Evolutionary conservation across 2,797 vertebrate genomes (phyloP).

Genomic region (Mormyrops boulengeri): DNA sequence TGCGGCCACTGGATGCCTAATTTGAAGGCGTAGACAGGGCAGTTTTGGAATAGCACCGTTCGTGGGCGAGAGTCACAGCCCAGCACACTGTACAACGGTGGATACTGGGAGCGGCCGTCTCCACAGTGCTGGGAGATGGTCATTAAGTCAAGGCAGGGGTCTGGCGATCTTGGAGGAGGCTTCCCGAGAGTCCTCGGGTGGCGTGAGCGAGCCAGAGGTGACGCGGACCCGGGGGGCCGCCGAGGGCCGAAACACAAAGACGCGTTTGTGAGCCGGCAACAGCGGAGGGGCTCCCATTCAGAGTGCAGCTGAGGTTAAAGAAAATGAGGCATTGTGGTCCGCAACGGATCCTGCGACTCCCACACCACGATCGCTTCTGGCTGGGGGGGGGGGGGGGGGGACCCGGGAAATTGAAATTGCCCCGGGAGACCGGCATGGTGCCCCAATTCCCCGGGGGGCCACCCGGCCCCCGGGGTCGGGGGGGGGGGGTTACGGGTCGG

Average conservation of each 20-base stretch:
- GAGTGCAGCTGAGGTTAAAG: conserved; percentile 14
- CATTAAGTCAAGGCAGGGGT: neutral
- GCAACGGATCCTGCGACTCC: neutral
- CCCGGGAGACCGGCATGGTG: too few relatives aligned
- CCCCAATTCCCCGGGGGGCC: too few relatives aligned
- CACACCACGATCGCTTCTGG: neutral
- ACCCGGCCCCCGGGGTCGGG: too few relatives aligned
- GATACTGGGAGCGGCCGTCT: neutral
- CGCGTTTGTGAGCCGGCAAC: neutral
- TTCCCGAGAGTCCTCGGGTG: neutral
- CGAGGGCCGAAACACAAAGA: conserved; percentile 17
- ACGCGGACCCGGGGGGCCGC: neutral
- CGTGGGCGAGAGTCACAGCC: neutral
- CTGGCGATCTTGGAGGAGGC: neutral
- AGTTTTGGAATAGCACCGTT: too few relatives aligned
- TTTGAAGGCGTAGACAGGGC: neutral
- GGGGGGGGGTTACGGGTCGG: too few relatives aligned
- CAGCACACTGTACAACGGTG: neutral
- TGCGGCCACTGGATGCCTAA: neutral
- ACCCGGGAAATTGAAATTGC: too few relatives aligned
- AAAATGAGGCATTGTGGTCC: conserved; percentile 9
- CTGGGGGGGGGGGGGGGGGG: neutral
- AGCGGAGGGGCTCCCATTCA: neutral
- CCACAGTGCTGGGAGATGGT: neutral
- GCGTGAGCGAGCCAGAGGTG: neutral